phyloP scores from a whole-genome alignment of 2,888 invertebrate genomes.

The Himalopsyche kuldschensis region DNA sequence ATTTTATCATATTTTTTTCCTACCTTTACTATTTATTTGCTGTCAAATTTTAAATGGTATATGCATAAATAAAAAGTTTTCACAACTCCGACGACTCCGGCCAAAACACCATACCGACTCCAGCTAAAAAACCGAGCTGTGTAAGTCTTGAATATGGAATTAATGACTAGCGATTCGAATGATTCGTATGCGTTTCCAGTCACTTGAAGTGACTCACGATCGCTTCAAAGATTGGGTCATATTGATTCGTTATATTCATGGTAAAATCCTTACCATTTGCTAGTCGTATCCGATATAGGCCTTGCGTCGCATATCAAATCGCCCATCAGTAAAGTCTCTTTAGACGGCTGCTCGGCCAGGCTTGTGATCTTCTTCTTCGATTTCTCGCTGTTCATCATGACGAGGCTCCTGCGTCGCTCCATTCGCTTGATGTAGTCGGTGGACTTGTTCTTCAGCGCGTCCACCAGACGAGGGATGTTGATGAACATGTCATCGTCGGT shows the following conservation, averaged over 20 bases:
- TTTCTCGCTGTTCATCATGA: background rate
- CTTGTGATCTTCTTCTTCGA: constrained; percentile 44
- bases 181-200: too few species aligned
- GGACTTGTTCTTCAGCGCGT: constrained; percentile 48
- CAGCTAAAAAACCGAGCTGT: too few species aligned
- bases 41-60: too few species aligned
- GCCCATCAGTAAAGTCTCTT: constrained; percentile 66
- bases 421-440: constrained; percentile 42
- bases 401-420: background rate
- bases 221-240: too few species aligned
- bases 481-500: constrained; percentile 87
- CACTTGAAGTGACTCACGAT: too few species aligned
- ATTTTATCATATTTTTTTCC: too few species aligned
- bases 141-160: too few species aligned
- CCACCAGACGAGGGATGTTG: constrained; percentile 70
- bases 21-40: too few species aligned
- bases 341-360: constrained; percentile 42
- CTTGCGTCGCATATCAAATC: constrained; percentile 77
- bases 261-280: constrained; percentile 69
- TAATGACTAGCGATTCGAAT: too few species aligned
- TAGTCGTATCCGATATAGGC: constrained; percentile 71
- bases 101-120: too few species aligned
- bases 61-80: too few species aligned
- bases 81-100: too few species aligned
- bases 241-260: background rate